phyloP scores from a whole-genome alignment of 2,113 vertebrate species.

The Oryzias melastigma region DNA sequence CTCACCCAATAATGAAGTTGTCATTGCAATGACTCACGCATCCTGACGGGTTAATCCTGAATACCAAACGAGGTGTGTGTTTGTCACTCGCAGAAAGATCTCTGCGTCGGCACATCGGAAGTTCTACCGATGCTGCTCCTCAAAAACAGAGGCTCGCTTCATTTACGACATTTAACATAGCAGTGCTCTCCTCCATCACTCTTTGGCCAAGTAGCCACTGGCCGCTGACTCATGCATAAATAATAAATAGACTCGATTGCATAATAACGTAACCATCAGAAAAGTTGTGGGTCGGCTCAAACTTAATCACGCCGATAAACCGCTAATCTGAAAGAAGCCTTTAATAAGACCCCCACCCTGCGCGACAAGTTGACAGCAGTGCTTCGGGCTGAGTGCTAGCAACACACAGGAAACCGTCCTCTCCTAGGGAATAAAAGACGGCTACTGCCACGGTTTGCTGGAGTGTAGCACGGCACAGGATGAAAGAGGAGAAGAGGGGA shows the following conservation, averaged over 20 bases:
- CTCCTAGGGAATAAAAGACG: constrained; percentile 50
- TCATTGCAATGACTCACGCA: constrained; percentile 56
- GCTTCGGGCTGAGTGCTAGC: constrained; percentile 52
- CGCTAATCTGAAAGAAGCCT: constrained; percentile 50
- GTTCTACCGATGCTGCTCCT: neutral
- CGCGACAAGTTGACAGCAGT: constrained; percentile 54
- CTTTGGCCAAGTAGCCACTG: constrained; percentile 35
- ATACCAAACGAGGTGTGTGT: constrained; percentile 20
- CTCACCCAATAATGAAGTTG: constrained; percentile 43
- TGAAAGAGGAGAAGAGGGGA: neutral
- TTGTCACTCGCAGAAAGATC: neutral
- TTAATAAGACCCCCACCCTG: constrained; percentile 46
- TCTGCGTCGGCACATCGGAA: neutral
- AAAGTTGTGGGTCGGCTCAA: constrained; percentile 42
- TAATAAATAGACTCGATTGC: constrained; percentile 65
- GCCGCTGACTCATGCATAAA: constrained; percentile 68
- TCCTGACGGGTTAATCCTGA: constrained; percentile 51
- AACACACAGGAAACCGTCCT: constrained; percentile 51
- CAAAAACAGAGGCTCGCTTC: too few relatives aligned
- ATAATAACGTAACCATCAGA: constrained; percentile 65
- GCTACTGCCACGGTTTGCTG: constrained; percentile 15
- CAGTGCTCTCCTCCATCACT: constrained; percentile 32
- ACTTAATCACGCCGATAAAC: constrained; percentile 51
- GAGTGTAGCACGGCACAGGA: constrained; percentile 3
- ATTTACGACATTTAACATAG: neutral